Evolutionary conservation across 2,797 vertebrate genomes (phyloP), one percentile per base, ranked within the genome.

Genomic region (Pterois miles): DNA sequence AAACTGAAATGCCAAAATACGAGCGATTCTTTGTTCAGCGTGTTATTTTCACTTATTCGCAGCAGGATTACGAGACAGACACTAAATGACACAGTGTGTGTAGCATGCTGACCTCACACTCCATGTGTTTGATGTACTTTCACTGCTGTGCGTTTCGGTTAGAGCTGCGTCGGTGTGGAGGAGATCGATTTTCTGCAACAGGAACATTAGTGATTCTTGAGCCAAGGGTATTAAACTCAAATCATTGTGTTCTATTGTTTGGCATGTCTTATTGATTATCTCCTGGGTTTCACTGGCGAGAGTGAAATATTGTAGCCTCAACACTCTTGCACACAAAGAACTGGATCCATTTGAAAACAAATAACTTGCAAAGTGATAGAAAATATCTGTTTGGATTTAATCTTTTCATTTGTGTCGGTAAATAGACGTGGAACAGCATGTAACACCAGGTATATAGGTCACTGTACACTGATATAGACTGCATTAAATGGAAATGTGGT

Each of bases 201-300:
- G 91, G 94, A 94, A 94, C 94, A 95, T 95, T 95, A 95, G 94
- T 71, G 89, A 94, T 93, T 94, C 93, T 93, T 48, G 76, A 94
- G 94, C 92, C 92, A 54, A 89, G 94, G 94, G 93, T 93, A 95
- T 95, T 96, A 94, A 94, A 95, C 93, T 95, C 93, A 94, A 94
- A 95, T 96, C 93, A 93, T 92, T 94, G 94, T 92, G 93, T 95
- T 95, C 93, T 92, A 91, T 91, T 86, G 71, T 95, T 96, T 95
- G 84, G 86, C 88, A 83, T 91, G 92, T 94, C 74, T 1, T 96
- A 96, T 96, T 93, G 96, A 97, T 96, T 96, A 93, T 92, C 88
- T 96, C 92, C 93, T 82, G 48, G 76, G 92, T 95, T 97, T 95
- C 94, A 93, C 89, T 83, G 84, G 86, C 57, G 66, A 82, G 89